Base-by-base conservation (phyloP, 2,113 vertebrate species). In the Suricata suricatta region DNA sequence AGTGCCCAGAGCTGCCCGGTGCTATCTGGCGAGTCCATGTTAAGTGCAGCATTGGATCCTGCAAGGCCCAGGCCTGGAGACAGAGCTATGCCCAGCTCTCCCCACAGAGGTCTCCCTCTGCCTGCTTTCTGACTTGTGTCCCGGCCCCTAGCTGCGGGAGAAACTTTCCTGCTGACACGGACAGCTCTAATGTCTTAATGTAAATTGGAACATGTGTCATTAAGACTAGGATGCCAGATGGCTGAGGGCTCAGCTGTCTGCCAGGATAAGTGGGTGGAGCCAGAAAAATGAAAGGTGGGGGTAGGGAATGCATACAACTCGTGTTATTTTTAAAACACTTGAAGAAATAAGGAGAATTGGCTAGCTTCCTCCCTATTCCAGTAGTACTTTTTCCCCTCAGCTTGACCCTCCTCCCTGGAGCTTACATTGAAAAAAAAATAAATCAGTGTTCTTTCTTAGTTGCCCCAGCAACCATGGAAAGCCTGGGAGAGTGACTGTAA, bases 61-160 rank as follows among this genome's bases (percentile, higher is more conserved):
- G 17, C 14, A 25, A 69, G 82, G 89, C 72, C 29, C n/a, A 7
- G 19, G 33, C 71, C 7, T 52, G 25, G 72, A 54, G 19, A 38
- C 35, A 0, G 60, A 96, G 83, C 68, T 3, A 81, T 96, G 33
- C 72, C 0, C 38, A 31, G 17, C 19, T 1, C 10, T 71, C 44
- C 98, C 98, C 96, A 87, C 97, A 98, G 98, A 97, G 98, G 98
- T 97, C 95, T 63, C 98, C 92, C 98, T 98, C 2, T 1, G 63
- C 71, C 96, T 1, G 0, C 23, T 86, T 76, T 84, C 87, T 80
- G 47, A 95, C 69, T 57, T 41, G 29, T 79, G 84, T 64, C 35
- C 52, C 41, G 19, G 72, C 50, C 84, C 38, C 85, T 90, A 38
- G 68, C 38, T 33, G 33, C 12, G 33, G 50, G 68, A 79, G 63